Evolutionary conservation across 2,797 vertebrate species (phyloP).

Genomic region (Notoglanidium macrostoma): DNA sequence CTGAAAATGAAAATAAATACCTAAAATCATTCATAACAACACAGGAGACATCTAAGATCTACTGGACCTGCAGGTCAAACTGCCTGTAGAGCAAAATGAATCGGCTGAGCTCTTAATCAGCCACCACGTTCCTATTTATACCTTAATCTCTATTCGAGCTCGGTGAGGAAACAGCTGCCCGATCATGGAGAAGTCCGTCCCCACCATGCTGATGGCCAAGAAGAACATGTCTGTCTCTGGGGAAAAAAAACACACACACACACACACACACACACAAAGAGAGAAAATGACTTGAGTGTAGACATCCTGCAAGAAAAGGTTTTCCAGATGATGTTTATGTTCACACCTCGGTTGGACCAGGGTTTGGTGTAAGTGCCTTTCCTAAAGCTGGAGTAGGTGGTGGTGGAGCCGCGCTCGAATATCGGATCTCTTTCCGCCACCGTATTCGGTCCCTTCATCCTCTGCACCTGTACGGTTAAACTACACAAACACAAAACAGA

Average conservation of each 20-base stretch:
- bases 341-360: slow-evolving; percentile 79
- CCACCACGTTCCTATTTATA: slow-evolving; percentile 54
- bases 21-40: background rate
- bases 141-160: slow-evolving; percentile 93
- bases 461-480: slow-evolving; percentile 92
- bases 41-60: background rate
- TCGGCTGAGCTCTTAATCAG: background rate
- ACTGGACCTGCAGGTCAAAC: background rate
- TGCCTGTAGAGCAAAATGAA: background rate
- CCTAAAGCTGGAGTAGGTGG: slow-evolving; percentile 95
- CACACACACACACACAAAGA: background rate
- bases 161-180: slow-evolving; percentile 93
- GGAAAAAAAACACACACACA: background rate
- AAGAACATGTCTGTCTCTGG: slow-evolving; percentile 98
- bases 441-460: slow-evolving; percentile 86
- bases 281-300: background rate
- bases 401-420: slow-evolving; percentile 95
- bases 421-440: slow-evolving; percentile 89
- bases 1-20: background rate
- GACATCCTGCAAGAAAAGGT: background rate
- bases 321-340: background rate
- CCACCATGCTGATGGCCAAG: slow-evolving; percentile 96
- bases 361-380: slow-evolving; percentile 86
- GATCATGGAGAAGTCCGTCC: slow-evolving; percentile 97
- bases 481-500: slow-evolving; percentile 70